A percentile compares a stretch with the other conserved stretches of the same genome.
Evolutionary conservation across 1,140 invertebrate species (phyloP).

Genomic region (Drepana arcuata): DNA sequence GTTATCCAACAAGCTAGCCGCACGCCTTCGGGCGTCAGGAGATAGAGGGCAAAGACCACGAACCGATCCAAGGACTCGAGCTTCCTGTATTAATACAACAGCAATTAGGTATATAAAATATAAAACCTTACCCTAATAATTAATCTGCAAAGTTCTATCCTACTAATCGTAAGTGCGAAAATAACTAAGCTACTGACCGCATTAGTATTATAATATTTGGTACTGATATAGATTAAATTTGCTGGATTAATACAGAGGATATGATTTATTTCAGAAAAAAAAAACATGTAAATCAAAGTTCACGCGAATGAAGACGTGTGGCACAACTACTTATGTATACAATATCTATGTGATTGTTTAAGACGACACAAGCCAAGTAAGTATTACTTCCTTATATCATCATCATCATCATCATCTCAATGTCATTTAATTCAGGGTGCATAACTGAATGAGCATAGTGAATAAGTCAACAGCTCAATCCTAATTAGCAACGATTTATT

Average conservation of each 20-base stretch:
- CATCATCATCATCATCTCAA: neutral
- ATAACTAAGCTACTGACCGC: too few relatives aligned
- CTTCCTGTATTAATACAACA: slow-evolving; percentile 15
- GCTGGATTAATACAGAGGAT: too few relatives aligned
- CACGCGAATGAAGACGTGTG: too few relatives aligned
- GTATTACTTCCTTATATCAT: neutral
- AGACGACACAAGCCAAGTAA: neutral
- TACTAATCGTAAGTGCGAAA: neutral
- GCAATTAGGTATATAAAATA: neutral
- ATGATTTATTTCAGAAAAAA: too few relatives aligned
- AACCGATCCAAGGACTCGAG: slow-evolving; percentile 16
- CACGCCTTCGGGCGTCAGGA: slow-evolving; percentile 31
- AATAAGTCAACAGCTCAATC: neutral
- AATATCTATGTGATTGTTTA: neutral
- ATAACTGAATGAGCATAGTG: slow-evolving; percentile 1
- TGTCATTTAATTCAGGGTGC: neutral
- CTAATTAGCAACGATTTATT: neutral
- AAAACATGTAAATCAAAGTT: too few relatives aligned
- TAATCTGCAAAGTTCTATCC: neutral
- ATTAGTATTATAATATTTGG: neutral
- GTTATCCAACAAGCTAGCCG: slow-evolving; percentile 37
- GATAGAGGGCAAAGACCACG: slow-evolving; percentile 33
- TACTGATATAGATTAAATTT: neutral
- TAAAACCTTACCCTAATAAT: neutral
- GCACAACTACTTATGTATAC: too few relatives aligned